Conservation (phyloP, 2,113 vertebrate genomes). For the Alaudala cheleensis region DNA sequence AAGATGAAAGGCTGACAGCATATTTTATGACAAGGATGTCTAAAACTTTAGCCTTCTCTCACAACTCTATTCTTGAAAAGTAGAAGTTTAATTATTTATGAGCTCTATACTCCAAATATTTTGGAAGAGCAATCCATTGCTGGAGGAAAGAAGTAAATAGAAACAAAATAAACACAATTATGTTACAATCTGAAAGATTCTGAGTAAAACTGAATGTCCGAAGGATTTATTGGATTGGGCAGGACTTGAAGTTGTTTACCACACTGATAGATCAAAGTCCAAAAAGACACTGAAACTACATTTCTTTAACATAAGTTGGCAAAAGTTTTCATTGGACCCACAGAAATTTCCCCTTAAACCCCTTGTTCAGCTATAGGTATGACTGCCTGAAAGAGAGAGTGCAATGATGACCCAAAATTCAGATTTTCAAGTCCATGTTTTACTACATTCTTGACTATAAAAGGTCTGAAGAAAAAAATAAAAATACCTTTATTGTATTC, state of each 20-base stretch:
- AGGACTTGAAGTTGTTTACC: neutral
- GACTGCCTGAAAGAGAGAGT: neutral
- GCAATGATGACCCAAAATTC: neutral
- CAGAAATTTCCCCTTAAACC: neutral
- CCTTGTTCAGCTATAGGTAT: neutral
- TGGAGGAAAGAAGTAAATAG: neutral
- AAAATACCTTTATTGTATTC: neutral
- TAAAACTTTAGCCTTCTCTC: neutral
- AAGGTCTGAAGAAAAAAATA: neutral
- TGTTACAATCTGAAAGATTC: neutral
- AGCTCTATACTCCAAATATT: neutral
- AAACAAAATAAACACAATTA: conserved; percentile 3
- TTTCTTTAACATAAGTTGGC: neutral
- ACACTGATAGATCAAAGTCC: neutral
- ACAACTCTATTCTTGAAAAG: neutral
- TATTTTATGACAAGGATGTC: neutral
- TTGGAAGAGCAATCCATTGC: neutral
- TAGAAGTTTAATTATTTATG: neutral
- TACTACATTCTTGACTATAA: neutral
- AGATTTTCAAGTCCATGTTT: neutral
- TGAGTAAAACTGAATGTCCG: neutral
- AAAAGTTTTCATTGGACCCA: neutral
- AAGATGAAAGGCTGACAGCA: neutral
- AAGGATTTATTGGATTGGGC: neutral
- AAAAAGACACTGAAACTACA: neutral